A percentile compares a stretch with the other conserved stretches of the same genome.
Evolutionary conservation across 2,888 invertebrate species (phyloP).

Genomic region (Cyaniris semiargus): DNA sequence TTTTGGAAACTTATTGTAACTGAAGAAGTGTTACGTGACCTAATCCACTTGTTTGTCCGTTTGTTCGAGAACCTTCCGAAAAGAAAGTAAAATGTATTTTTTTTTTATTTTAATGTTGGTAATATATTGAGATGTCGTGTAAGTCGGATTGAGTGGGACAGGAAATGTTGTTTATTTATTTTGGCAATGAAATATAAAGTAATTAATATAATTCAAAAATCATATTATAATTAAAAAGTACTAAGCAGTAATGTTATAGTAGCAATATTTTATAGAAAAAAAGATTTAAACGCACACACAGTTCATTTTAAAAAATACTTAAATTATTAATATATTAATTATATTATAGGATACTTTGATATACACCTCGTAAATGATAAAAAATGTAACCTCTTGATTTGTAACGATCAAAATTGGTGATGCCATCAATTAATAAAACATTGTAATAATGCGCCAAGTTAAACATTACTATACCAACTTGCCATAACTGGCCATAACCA

Average conservation of each 20-base stretch:
- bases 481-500: too few relatives aligned
- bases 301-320: background rate
- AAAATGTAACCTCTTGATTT: too few relatives aligned
- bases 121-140: background rate
- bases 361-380: too few relatives aligned
- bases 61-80: constrained; percentile 6
- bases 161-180: background rate
- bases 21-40: constrained; percentile 3
- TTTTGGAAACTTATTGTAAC: constrained; percentile 10
- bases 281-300: background rate
- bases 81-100: constrained; percentile 25
- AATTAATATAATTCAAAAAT: background rate
- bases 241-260: too few relatives aligned
- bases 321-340: background rate
- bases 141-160: background rate
- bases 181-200: background rate
- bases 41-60: constrained; percentile 2
- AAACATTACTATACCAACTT: too few relatives aligned
- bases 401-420: too few relatives aligned
- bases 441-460: too few relatives aligned
- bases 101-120: background rate
- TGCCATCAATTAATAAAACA: too few relatives aligned
- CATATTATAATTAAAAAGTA: too few relatives aligned
- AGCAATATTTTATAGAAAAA: background rate
- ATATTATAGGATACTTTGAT: too few relatives aligned